Evolutionary conservation across 2,888 invertebrate species (phyloP).

Genomic region (Dynastes grantii): DNA sequence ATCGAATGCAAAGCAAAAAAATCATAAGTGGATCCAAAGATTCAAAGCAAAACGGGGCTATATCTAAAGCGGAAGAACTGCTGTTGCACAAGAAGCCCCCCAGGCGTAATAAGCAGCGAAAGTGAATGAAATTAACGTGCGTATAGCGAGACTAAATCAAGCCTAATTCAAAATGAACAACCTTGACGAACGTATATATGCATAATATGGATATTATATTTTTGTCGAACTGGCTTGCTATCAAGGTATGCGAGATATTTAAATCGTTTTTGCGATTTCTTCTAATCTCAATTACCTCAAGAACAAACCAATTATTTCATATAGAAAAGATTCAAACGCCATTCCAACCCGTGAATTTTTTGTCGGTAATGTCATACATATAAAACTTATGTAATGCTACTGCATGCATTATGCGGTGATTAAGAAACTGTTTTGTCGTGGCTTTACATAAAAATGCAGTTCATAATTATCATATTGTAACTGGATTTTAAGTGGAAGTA

Average conservation of each 20-base stretch:
- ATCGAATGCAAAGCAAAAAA: too few species aligned
- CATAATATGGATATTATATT: not conserved
- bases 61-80: constrained; percentile 11
- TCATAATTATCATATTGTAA: too few species aligned
- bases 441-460: too few species aligned
- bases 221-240: not conserved
- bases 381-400: too few species aligned
- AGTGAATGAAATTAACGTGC: constrained; percentile 32
- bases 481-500: too few species aligned
- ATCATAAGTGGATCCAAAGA: not conserved
- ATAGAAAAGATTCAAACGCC: not conserved
- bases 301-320: not conserved
- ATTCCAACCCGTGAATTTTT: too few species aligned
- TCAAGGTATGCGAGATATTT: too few species aligned
- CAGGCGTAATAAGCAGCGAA: constrained; percentile 29
- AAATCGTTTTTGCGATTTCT: too few species aligned
- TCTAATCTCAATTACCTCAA: constrained; percentile 6
- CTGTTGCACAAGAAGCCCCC: constrained; percentile 25
- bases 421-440: too few species aligned
- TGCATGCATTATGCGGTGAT: too few species aligned
- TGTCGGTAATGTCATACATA: too few species aligned
- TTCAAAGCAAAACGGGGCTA: not conserved
- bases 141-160: constrained; percentile 6
- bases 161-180: constrained; percentile 25
- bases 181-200: constrained; percentile 5